These are phyloP conservation scores for Antheraea yamamai DNA, from an alignment of 2,888 invertebrate genomes.

Conservation along the genomic window DNA sequence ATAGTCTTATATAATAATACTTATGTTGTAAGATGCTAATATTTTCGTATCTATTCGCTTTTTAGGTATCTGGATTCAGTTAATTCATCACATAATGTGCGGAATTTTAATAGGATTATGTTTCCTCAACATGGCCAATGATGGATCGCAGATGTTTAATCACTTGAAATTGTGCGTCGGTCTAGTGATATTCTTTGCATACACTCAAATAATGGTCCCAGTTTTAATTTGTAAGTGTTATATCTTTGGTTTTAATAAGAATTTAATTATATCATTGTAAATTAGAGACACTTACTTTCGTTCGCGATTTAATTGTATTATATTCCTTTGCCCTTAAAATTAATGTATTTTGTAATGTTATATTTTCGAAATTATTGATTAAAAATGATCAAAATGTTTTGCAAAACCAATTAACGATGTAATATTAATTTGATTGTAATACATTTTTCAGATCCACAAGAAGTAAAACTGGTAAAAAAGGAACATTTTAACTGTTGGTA, in stretches of 20 bases:
- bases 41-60: conserved; percentile 18
- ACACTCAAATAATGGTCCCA: conserved; percentile 87
- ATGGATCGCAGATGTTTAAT: conserved; percentile 85
- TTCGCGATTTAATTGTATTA: too few relatives aligned
- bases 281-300: too few relatives aligned
- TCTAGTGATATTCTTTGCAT: conserved; percentile 84
- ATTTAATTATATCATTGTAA: background rate
- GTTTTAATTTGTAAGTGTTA: conserved; percentile 84
- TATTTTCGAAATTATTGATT: too few relatives aligned
- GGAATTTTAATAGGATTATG: conserved; percentile 81
- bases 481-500: conserved; percentile 88
- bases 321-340: too few relatives aligned
- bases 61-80: conserved; percentile 82
- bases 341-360: too few relatives aligned
- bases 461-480: conserved; percentile 86
- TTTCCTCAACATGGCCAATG: conserved; percentile 84
- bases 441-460: conserved; percentile 82
- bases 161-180: conserved; percentile 86
- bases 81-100: conserved; percentile 84
- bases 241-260: background rate
- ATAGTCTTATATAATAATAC: background rate
- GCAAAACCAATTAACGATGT: too few relatives aligned
- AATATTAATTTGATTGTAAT: background rate
- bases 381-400: too few relatives aligned
- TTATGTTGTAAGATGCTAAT: background rate